Conservation (phyloP, 2,888 invertebrate genomes). For the Vanessa cardui region DNA sequence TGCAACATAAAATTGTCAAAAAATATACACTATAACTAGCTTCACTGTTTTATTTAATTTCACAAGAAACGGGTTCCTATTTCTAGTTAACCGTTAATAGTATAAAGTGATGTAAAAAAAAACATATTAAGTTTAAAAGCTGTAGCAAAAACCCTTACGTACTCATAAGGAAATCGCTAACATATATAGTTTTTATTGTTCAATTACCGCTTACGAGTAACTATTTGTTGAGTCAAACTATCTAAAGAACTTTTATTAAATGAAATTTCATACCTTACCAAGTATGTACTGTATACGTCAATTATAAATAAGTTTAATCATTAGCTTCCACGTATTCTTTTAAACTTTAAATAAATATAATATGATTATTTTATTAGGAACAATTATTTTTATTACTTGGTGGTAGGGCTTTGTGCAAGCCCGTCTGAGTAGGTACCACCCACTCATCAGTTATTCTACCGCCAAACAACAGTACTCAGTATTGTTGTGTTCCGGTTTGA, state of each 20-base stretch:
- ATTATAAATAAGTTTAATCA: not conserved
- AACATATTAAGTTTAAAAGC: too few relatives aligned
- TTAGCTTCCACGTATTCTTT: too few relatives aligned
- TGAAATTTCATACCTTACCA: conserved; percentile 15
- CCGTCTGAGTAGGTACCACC: too few relatives aligned
- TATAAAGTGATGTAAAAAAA: not conserved
- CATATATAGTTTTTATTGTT: conserved; percentile 33
- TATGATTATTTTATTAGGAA: too few relatives aligned
- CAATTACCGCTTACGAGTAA: conserved; percentile 38
- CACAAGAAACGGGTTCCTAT: conserved; percentile 7
- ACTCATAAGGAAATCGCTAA: conserved; percentile 14
- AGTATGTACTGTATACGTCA: conserved; percentile 9
- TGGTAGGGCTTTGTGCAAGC: too few relatives aligned
- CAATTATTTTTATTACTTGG: too few relatives aligned
- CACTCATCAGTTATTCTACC: too few relatives aligned
- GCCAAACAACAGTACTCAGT: too few relatives aligned
- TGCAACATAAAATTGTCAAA: not conserved
- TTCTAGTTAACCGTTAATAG: conserved; percentile 12
- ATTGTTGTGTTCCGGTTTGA: too few relatives aligned
- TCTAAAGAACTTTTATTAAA: conserved; percentile 27
- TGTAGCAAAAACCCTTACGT: conserved; percentile 9
- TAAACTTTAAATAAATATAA: too few relatives aligned
- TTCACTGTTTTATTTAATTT: conserved; percentile 2
- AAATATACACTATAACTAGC: too few relatives aligned
- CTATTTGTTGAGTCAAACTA: conserved; percentile 18